Base-by-base conservation (phyloP, 2,888 invertebrate genomes). In the Phragmatobia fuliginosa region DNA sequence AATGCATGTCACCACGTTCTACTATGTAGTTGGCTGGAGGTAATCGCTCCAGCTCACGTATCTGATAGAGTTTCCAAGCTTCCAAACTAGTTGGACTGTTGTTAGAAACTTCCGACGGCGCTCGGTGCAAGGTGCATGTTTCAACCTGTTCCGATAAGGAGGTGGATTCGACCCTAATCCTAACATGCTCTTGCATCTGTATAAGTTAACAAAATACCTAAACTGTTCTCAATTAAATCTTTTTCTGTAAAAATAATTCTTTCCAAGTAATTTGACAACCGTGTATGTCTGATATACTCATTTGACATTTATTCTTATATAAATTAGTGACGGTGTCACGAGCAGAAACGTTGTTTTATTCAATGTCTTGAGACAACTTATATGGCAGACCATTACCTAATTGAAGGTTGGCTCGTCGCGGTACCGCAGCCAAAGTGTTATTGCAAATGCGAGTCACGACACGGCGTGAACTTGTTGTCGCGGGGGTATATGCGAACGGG, bases 61-160 rank as follows among this genome's bases (percentile, higher is more conserved):
- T 92, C 93, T 94, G 94, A 93, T 93, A 85, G 91, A 94, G 94
- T 94, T 94, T 91, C 88, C 87, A 88, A 93, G 92, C 93, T 94
- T 90, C 91, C 88, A 90, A 94, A 94, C 94, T 93, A 94, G 94
- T 94, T 94, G 91, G 89, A 84, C 89, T 89, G 90, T 90, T 92
- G 93, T 92, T 87, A 88, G 88, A 91, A 94, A 93, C 89, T 94
- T 94, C 85, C 85, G 85, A 88, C 87, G 86, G 83, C 87, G 88
- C 84, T 87, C 87, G 86, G 87, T 87, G 91, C 92, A 88, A 92
- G 90, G 88, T 90, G 90, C 90, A 93, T 92, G 90, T 90, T 88
- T 89, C 85, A 83, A 90, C 90, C 90, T 89, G 91, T 85, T 87
- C 84, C 89, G 93, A 94, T 93, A 93, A 91, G 88, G 88, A 90